Evolutionary conservation across 2,888 invertebrate species (phyloP).

Genomic region (Zaprionus lineosus): DNA sequence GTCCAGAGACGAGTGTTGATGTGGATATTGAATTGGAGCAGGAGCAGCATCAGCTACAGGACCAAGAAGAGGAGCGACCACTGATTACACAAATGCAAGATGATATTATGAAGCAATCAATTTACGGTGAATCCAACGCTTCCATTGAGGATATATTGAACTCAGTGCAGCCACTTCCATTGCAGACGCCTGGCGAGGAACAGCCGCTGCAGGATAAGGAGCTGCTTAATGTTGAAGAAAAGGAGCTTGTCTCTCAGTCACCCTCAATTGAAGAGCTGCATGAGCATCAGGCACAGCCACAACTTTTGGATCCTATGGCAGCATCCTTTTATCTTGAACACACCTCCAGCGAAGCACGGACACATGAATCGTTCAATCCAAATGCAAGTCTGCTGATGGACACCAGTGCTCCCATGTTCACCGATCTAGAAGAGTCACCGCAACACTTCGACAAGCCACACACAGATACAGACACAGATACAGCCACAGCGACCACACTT

Average conservation of each 20-base stretch:
- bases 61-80: constrained; percentile 5
- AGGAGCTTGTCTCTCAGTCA: constrained; percentile 76
- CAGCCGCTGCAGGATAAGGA: constrained; percentile 64
- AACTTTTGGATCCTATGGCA: constrained; percentile 68
- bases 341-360: constrained; percentile 52
- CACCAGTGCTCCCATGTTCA: constrained; percentile 54
- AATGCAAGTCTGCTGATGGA: constrained; percentile 57
- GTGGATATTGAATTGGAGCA: constrained; percentile 46
- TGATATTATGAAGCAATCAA: constrained; percentile 77
- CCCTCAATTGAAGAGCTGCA: constrained; percentile 79
- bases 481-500: constrained; percentile 27
- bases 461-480: constrained; percentile 8
- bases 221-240: constrained; percentile 74
- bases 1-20: constrained; percentile 77
- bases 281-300: constrained; percentile 48
- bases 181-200: constrained; percentile 54
- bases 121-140: constrained; percentile 67
- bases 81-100: constrained; percentile 18
- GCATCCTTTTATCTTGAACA: constrained; percentile 75
- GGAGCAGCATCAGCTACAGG: neutral
- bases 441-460: constrained; percentile 4
- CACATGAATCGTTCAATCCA: constrained; percentile 2
- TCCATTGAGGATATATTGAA: constrained; percentile 80
- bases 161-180: constrained; percentile 80
- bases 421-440: constrained; percentile 27